Percentiles rank a stretch among this genome's conserved stretches.
These are phyloP conservation scores for Halisarca cf. caerulea DNA, from an alignment of 37 sponge, comb jelly and placozoan genomes.

Conservation along the genomic window DNA sequence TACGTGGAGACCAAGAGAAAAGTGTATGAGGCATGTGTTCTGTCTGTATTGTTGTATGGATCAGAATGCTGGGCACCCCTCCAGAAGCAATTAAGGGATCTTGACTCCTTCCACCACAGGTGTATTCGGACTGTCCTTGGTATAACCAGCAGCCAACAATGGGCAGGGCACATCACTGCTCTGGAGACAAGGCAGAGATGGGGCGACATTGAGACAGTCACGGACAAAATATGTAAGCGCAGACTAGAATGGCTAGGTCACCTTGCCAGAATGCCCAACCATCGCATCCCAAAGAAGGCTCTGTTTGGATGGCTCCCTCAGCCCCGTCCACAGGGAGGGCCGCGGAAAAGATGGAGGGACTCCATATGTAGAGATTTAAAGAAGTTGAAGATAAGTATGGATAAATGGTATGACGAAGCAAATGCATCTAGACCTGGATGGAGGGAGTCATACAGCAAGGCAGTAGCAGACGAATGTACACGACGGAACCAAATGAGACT, in stretches of 20 bases:
- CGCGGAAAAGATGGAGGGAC: conserved; percentile 12
- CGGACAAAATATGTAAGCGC: conserved; percentile 9
- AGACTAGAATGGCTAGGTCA: conserved; percentile 12
- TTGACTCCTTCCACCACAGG: conserved; percentile 17
- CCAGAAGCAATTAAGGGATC: not conserved
- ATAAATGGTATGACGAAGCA: conserved; percentile 2
- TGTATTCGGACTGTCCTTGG: conserved; percentile 16
- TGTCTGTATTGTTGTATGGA: conserved; percentile 11
- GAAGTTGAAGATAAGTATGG: conserved; percentile 6
- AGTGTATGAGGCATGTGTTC: conserved; percentile 7
- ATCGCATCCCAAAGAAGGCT: conserved; percentile 20
- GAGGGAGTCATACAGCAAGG: not conserved
- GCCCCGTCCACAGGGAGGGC: conserved; percentile 14
- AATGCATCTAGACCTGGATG: conserved; percentile 2
- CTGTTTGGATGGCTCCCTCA: conserved; percentile 23
- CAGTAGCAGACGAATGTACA: conserved; percentile 4
- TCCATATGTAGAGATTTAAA: not conserved
- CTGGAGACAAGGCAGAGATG: conserved; percentile 25
- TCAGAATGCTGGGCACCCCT: conserved; percentile 16
- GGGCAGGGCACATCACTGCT: conserved; percentile 17
- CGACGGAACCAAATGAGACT: not conserved
- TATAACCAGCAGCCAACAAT: conserved; percentile 16
- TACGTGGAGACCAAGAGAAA: conserved; percentile 11
- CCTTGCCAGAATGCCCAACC: conserved; percentile 25
- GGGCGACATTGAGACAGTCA: conserved; percentile 14